Evolutionary conservation across 2,888 invertebrate species (phyloP), one percentile per base, ranked within the genome.

Genomic region (Drosophila neotestacea): DNA sequence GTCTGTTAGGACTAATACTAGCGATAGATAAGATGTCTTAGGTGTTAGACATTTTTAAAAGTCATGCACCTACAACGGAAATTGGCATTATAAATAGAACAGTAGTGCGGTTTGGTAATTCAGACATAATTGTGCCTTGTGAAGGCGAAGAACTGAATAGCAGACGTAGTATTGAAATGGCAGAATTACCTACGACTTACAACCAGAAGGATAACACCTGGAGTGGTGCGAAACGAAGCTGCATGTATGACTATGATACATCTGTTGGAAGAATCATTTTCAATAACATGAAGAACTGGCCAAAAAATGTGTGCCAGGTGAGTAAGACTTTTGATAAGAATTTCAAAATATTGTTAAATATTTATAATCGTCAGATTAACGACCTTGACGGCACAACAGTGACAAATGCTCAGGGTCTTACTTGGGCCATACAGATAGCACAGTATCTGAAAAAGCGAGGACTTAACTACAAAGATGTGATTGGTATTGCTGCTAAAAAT

Each of bases 401-500:
- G 4, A 91, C 90, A 3, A 85, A 78, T 47, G 63, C 62, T 9
- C 70, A 91, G 50, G 85, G 81, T 6, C 68, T 84, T 7, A 79
- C 77, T 3, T 76, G 89, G 79, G 87, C 85, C 47, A 78, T 90
- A 27, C 87, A 89, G 4, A 79, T 90, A 39, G 91, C 91, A 0
- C 88, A 90, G 70, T 73, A 80, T 5, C 48, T 90, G 2, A 88
- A 88, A 47, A 65, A 74, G 4, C 70, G 90, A 0, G 89, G 88
- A 0, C 61, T 91, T 2, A 74, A 80, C 16, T 76, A 88, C 50
- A 85, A 85, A 46, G 90, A 91, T 68, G 72, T 91, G 1, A 79
- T 91, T 50, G 90, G 91, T 0, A 81, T 91, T 11, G 73, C 80
- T 0, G 90, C 84, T 2, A 77, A 70, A n/a, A 91, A 92, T 66